These are phyloP conservation scores for Mola mola DNA, from an alignment of 2,113 vertebrate species.

Conservation along the genomic window DNA sequence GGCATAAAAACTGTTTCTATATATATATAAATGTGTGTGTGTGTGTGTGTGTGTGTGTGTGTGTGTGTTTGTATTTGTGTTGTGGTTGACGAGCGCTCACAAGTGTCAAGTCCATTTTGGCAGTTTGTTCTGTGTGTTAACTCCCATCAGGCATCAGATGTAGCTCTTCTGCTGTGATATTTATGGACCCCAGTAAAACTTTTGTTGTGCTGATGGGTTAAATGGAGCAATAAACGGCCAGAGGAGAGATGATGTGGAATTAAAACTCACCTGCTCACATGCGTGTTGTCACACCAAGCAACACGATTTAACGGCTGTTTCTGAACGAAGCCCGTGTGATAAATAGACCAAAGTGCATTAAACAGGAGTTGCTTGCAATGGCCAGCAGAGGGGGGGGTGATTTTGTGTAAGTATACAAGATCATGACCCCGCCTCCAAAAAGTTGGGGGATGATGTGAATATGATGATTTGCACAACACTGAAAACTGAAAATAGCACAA, in stretches of 20 bases:
- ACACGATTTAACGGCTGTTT: neutral
- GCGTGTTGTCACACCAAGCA: slow-evolving; percentile 16
- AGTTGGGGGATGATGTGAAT: no score
- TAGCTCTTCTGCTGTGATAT: slow-evolving; percentile 12
- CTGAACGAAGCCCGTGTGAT: neutral
- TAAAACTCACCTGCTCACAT: neutral
- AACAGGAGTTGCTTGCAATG: no score
- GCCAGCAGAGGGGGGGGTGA: no score
- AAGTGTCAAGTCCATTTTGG: slow-evolving; percentile 6
- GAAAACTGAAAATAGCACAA: no score
- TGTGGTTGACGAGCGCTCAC: no score
- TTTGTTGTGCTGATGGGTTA: no score
- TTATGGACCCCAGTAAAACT: slow-evolving; percentile 15
- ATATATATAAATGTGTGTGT: no score
- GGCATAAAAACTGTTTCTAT: no score
- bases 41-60: neutral
- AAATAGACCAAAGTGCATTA: neutral
- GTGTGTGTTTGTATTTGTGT: neutral
- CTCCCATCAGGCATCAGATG: slow-evolving; percentile 17
- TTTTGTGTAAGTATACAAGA: no score
- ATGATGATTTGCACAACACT: no score
- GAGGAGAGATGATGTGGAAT: neutral
- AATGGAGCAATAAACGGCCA: neutral
- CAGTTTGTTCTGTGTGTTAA: slow-evolving; percentile 27
- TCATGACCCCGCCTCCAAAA: no score